Conservation (phyloP, 2,888 invertebrate genomes). For the Heliothis peltigera region DNA sequence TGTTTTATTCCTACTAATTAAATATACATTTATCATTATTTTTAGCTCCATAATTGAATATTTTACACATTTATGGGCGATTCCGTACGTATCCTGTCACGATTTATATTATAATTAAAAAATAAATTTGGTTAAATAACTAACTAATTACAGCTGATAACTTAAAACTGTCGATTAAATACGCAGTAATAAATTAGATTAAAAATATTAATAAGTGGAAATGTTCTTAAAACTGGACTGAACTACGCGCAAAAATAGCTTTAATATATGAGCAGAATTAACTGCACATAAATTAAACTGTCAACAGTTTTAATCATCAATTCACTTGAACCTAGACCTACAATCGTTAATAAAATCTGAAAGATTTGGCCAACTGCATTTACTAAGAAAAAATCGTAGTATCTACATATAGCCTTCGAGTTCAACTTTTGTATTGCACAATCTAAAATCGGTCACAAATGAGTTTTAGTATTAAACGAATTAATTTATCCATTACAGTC, state of each 20-base stretch:
- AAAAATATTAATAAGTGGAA: conserved; percentile 16
- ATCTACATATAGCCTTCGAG: conserved; percentile 54
- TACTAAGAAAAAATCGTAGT: conserved; percentile 41
- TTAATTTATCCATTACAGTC: conserved; percentile 33
- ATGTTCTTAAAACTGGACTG: conserved; percentile 13
- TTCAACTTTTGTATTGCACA: conserved; percentile 51
- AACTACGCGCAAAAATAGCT: background rate
- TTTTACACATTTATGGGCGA: conserved; percentile 3
- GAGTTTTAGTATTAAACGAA: conserved; percentile 41
- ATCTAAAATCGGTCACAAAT: conserved; percentile 43
- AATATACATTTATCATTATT: background rate
- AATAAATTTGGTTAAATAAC: conserved; percentile 6
- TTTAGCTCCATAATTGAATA: conserved; percentile 11
- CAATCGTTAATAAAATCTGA: conserved; percentile 11
- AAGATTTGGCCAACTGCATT: conserved; percentile 32
- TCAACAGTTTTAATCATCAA: conserved; percentile 12
- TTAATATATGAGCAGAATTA: background rate
- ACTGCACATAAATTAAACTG: background rate
- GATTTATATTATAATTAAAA: conserved; percentile 9
- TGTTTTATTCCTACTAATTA: background rate
- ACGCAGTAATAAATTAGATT: conserved; percentile 5
- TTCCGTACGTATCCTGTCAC: conserved; percentile 11
- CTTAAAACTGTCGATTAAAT: conserved; percentile 6
- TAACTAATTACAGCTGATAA: background rate
- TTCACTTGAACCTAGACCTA: conserved; percentile 33